A percentile compares a stretch with the other conserved stretches of the same genome.
Conservation (phyloP, 2,113 vertebrate genomes). For the Hippocampus mohnikei region DNA sequence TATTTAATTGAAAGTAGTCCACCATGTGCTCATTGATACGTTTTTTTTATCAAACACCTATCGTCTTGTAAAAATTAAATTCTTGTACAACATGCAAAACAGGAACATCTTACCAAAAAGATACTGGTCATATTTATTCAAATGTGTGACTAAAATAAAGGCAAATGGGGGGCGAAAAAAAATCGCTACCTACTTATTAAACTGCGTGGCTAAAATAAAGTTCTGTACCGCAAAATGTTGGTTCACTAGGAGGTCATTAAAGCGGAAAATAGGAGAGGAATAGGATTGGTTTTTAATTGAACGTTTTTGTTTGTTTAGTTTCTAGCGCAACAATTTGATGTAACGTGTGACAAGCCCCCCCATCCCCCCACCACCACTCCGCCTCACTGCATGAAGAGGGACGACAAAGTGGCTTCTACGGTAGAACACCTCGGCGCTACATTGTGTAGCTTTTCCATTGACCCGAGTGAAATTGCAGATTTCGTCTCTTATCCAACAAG, state of each 20-base stretch:
- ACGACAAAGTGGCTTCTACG: constrained; percentile 15
- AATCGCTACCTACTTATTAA: constrained; percentile 1
- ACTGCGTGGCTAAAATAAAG: neutral
- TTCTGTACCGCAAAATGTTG: neutral
- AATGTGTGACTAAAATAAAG: neutral
- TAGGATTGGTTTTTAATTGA: neutral
- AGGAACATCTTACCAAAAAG: neutral
- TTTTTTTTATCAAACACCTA: neutral
- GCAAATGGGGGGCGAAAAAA: neutral
- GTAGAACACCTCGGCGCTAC: neutral
- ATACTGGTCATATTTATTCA: constrained; percentile 4
- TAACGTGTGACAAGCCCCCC: neutral
- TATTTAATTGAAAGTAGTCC: constrained; percentile 4
- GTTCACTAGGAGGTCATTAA: neutral
- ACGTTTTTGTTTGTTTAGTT: neutral
- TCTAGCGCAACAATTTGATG: neutral
- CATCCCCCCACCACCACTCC: too few species aligned
- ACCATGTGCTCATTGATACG: neutral
- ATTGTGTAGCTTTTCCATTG: constrained; percentile 24
- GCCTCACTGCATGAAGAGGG: constrained; percentile 18
- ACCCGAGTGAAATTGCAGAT: neutral
- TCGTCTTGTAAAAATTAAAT: neutral
- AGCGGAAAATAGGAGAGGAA: too few species aligned
- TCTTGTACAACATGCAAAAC: neutral
- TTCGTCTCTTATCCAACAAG: constrained; percentile 6